Base-by-base conservation (phyloP, 2,888 invertebrate genomes). In the Tanypteryx hageni region DNA sequence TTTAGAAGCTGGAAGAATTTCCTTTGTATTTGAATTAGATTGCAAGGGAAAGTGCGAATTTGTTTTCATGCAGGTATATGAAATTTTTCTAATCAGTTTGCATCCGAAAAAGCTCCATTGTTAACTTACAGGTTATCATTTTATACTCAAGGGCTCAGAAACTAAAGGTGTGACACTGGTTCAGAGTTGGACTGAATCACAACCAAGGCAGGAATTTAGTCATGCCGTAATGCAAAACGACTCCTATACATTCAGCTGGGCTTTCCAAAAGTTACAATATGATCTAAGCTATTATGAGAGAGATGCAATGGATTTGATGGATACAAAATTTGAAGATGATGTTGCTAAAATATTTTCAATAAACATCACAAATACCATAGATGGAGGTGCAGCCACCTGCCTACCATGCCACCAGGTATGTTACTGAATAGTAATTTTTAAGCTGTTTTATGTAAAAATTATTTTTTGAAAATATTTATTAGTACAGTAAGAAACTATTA, bases 361-460 rank as follows among this genome's bases (percentile, higher is more conserved):
- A 91, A 95, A 95, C 93, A 95, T 96, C 11, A 96, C 96, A 7
- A 96, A 96, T 94, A 96, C 96, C 0, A 93, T 95, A 22, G 94
- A 95, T 82, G 95, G 95, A 61, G 96, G 96, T n/a, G 96, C 96
- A 0, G 95, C 95, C n/a, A 94, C 94, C 9, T 96, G 96, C 93
- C 94, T 95, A 10, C 94, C 94, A 14, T 96, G 96, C 94, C 95
- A 95, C 0, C 94, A 95, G 93, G 96, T 92, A 58, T 92, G 31
- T 92, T 18, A 11, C n/a, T 44, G 44, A 44, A 44, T 44, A 44
- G 44, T 44, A 1, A 44, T 44, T 44, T 44, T 44, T 44, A 44
- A 44, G 44, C 44, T 5, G 44, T 44, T 44, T 44, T 44, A 44
- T 44, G 5, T 5, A 44, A 44, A 44, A 44, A 5, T 44, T 44